These are phyloP conservation scores for Archegozetes longisetosus DNA, from an alignment of 1,140 invertebrate genomes.

Conservation along the genomic window DNA sequence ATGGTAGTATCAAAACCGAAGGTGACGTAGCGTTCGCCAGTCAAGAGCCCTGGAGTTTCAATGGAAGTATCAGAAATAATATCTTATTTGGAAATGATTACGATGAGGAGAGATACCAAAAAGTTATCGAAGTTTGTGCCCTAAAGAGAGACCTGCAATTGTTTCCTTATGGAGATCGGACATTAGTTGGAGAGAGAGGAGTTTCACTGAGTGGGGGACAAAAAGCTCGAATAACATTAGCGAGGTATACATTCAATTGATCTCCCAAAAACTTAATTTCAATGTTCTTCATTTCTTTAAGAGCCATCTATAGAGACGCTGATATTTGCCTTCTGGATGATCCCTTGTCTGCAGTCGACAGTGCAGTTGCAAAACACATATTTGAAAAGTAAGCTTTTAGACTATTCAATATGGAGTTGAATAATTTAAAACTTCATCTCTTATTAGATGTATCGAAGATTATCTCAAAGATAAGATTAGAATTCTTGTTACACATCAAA, in stretches of 20 bases:
- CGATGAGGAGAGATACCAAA: constrained; percentile 16
- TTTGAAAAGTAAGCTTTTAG: constrained; percentile 38
- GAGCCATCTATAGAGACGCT: constrained; percentile 28
- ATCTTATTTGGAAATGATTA: constrained; percentile 19
- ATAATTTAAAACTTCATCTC: neutral
- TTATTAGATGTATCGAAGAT: constrained; percentile 24
- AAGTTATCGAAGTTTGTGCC: constrained; percentile 31
- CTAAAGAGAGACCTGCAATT: constrained; percentile 29
- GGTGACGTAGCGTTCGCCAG: neutral
- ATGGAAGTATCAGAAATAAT: constrained; percentile 19
- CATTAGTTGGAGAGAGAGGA: constrained; percentile 32
- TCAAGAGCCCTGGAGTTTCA: neutral
- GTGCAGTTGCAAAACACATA: constrained; percentile 47
- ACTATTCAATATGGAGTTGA: neutral
- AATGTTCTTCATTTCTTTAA: constrained; percentile 25
- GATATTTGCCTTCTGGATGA: constrained; percentile 45
- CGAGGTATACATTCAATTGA: constrained; percentile 39
- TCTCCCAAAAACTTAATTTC: neutral
- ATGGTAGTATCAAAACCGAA: neutral
- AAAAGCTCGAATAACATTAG: constrained; percentile 77
- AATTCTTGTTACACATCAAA: constrained; percentile 45
- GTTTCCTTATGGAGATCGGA: constrained; percentile 34
- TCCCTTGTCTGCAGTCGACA: constrained; percentile 56
- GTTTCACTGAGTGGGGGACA: constrained; percentile 95
- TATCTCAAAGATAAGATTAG: constrained; percentile 46